Conservation (phyloP, 2,797 vertebrate genomes). For the Tachyglossus aculeatus region DNA sequence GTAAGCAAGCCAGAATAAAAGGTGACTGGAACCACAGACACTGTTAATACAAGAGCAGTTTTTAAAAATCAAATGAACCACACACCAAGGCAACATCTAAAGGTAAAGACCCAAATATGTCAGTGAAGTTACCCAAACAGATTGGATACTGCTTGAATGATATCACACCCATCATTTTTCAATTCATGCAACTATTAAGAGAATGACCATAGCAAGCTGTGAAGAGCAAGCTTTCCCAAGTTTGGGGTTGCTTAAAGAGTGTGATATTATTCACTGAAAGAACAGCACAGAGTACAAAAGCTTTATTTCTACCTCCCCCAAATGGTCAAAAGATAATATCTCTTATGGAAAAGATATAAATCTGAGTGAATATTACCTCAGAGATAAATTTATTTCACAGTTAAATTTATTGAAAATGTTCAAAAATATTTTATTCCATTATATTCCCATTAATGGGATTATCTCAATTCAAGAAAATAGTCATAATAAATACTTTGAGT, state of each 20-base stretch:
- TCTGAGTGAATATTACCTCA: too few species aligned
- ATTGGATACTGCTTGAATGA: conserved; percentile 43
- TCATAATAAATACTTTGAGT: too few species aligned
- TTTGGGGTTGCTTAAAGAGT: conserved; percentile 27
- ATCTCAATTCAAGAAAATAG: too few species aligned
- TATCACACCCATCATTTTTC: conserved; percentile 39
- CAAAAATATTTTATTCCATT: not conserved
- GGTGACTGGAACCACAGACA: conserved; percentile 45
- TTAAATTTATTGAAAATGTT: not conserved
- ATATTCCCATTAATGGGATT: not conserved
- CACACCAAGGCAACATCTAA: conserved; percentile 28
- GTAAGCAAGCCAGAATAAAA: conserved; percentile 55
- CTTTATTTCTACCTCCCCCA: conserved; percentile 43
- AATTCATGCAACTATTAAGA: conserved; percentile 40
- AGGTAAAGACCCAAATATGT: conserved; percentile 42
- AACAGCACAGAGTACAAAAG: conserved; percentile 53
- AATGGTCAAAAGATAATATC: conserved; percentile 18
- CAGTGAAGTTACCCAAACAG: conserved; percentile 6
- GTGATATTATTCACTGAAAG: conserved; percentile 42
- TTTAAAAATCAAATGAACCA: conserved; percentile 34
- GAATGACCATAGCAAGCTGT: conserved; percentile 7
- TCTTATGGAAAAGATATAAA: not conserved
- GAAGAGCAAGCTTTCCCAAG: not conserved
- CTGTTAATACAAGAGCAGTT: conserved; percentile 25
- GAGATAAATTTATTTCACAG: too few species aligned